Conservation (phyloP, 2,797 vertebrate genomes). For the Helarctos malayanus region DNA sequence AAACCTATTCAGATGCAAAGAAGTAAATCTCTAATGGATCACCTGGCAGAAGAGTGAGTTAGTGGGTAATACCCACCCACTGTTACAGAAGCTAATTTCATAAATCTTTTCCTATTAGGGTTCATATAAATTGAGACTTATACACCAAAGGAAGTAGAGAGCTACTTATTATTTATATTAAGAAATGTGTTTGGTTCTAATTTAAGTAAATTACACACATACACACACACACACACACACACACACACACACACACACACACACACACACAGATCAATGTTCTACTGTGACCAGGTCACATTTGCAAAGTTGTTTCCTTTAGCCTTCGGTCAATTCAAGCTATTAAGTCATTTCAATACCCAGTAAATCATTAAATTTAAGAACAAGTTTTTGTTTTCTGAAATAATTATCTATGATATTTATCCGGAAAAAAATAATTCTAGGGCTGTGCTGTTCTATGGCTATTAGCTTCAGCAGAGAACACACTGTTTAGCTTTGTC, state of each 20-base stretch:
- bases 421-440: neutral
- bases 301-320: neutral
- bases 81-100: neutral
- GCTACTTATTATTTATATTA: neutral
- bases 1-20: neutral
- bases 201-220: neutral
- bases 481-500: neutral
- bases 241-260: neutral
- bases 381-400: neutral
- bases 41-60: neutral
- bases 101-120: neutral
- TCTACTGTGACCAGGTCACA: neutral
- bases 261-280: neutral
- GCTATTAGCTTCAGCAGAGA: neutral
- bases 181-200: neutral
- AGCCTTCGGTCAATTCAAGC: neutral
- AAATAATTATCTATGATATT: neutral
- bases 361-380: neutral
- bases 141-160: neutral
- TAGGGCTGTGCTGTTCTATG: neutral
- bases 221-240: neutral
- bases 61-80: neutral
- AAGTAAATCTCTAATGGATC: neutral
- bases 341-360: neutral
- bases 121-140: neutral